phyloP scores from a whole-genome alignment of 2,113 vertebrate genomes.

The Hystrix brachyura region DNA sequence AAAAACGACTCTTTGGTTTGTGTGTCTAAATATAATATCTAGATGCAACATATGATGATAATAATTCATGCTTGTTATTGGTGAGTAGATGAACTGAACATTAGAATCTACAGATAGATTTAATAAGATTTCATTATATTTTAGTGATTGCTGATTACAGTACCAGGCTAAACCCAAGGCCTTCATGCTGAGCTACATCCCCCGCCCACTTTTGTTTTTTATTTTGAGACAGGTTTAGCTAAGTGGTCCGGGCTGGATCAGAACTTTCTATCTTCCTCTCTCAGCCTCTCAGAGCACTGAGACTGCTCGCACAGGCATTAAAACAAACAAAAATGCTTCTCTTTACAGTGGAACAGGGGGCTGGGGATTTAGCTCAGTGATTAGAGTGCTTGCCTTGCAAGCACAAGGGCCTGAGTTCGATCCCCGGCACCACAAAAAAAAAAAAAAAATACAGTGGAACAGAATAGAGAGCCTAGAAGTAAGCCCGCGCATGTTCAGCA shows the following conservation, averaged over 20 bases:
- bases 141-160: background rate
- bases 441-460: background rate
- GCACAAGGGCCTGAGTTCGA: no score
- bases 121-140: slow-evolving; percentile 39
- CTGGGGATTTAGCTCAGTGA: no score
- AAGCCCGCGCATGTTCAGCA: background rate
- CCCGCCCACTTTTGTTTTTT: background rate
- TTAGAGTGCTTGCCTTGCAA: no score
- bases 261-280: background rate
- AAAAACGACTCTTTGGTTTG: background rate
- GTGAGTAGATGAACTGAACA: background rate
- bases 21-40: background rate
- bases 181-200: background rate
- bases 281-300: background rate
- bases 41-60: background rate
- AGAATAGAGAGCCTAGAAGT: background rate
- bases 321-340: background rate
- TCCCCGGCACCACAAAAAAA: no score
- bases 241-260: background rate
- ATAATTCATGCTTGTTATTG: slow-evolving; percentile 24
- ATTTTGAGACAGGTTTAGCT: background rate
- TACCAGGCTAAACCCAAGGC: background rate
- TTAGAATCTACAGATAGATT: background rate
- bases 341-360: background rate
- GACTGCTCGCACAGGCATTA: background rate